Conservation (phyloP, 1,140 invertebrate genomes). For the Cydia pomonella region DNA sequence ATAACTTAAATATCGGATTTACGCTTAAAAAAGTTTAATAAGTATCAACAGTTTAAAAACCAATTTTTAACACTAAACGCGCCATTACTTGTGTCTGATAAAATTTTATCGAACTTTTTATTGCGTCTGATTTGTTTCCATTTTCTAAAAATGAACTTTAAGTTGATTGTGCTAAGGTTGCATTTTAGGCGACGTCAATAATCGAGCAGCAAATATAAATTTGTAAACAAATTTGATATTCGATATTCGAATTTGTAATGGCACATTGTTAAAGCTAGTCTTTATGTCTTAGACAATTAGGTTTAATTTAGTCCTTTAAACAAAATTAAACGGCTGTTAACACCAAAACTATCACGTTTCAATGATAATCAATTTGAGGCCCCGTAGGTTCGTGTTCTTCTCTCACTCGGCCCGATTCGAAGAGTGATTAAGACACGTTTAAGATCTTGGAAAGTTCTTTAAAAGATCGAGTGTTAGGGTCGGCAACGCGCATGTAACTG, state of each 20-base stretch:
- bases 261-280: not conserved
- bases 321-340: not conserved
- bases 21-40: not conserved
- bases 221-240: slow-evolving; percentile 11
- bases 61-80: slow-evolving; percentile 22
- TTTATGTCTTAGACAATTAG: not conserved
- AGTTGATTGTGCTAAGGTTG: not conserved
- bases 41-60: slow-evolving; percentile 25
- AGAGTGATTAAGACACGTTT: no score
- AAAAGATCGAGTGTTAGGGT: no score
- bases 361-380: slow-evolving; percentile 28
- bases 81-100: slow-evolving; percentile 3
- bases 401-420: no score
- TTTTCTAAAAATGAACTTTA: not conserved
- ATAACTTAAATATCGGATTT: no score
- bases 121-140: not conserved
- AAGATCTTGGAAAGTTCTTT: no score
- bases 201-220: not conserved
- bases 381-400: no score
- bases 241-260: not conserved
- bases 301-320: slow-evolving; percentile 8
- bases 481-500: no score
- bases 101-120: not conserved
- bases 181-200: not conserved
- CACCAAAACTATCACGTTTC: slow-evolving; percentile 21